Evolutionary conservation across 2,797 vertebrate species (phyloP), one percentile per base, ranked within the genome.

Genomic region (Sparus aurata): DNA sequence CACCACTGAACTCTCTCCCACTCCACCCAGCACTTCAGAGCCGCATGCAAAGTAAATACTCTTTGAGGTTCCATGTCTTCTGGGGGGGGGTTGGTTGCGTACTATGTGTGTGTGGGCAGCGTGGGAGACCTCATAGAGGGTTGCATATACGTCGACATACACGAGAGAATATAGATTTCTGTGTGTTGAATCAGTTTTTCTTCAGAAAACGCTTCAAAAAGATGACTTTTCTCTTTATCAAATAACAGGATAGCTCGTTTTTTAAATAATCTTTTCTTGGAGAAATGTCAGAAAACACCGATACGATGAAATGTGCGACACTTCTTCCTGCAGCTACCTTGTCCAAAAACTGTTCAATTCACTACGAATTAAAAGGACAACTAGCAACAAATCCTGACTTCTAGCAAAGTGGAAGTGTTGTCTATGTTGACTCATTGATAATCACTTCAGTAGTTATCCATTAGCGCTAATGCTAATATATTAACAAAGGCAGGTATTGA

Each of bases 21-120:
- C 83, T 83, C 74, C 52, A 12, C 76, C 79, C 73, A 43, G 41
- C 49, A 78, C 73, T 76, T 83, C 87, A 84, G 22, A 86, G 61
- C 62, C 16, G 12, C 73, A 61, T 23, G 50, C 67, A 69, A 22
- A 79, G 47, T 82, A 84, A 86, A 86, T 74, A 77, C 27, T 59
- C 77, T 87, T 86, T 83, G 72, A 86, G 83, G 66, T 85, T 85
- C 79, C 43, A 22, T 80, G 69, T 83, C 77, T 72, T 77, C 4
- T 7, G 30, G 22, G 30, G 77, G 67, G 63, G 66, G 13, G 71
- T 71, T 65, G 66, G 38, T 23, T 62, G 49, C 57, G 23, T 61
- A 15, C 11, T 73, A 3, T 80, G 62, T 74, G 43, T 46, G 18
- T 67, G 46, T 59, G 67, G 25, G 69, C 20, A 45, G 25, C 2